These are phyloP conservation scores for Megalonaias nervosa DNA, from an alignment of 1,140 invertebrate genomes.

Conservation along the genomic window DNA sequence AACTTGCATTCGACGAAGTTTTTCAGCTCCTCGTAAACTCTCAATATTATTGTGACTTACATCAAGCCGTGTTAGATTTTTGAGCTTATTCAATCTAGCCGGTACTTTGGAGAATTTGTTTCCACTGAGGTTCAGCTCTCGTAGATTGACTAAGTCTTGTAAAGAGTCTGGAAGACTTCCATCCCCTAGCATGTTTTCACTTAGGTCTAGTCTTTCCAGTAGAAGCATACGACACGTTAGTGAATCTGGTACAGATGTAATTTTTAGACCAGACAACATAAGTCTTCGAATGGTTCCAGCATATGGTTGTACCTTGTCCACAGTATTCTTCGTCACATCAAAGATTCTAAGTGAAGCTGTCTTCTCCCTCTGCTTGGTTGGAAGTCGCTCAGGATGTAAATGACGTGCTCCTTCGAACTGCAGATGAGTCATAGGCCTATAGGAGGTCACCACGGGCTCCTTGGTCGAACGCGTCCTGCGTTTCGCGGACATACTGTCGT, in stretches of 20 bases:
- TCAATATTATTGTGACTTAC: slow-evolving; percentile 60
- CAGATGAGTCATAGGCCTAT: slow-evolving; percentile 50
- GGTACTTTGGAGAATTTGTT: slow-evolving; percentile 63
- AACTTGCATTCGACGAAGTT: slow-evolving; percentile 58
- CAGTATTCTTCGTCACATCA: slow-evolving; percentile 51
- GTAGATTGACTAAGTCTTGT: slow-evolving; percentile 51
- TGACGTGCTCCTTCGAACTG: slow-evolving; percentile 60
- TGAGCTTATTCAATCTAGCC: slow-evolving; percentile 46
- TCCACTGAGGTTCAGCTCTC: slow-evolving; percentile 58
- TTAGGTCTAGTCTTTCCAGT: slow-evolving; percentile 64
- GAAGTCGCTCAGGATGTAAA: slow-evolving; percentile 61
- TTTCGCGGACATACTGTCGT: too few relatives aligned
- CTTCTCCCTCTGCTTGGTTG: slow-evolving; percentile 47
- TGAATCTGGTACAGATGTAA: slow-evolving; percentile 52
- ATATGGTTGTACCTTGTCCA: slow-evolving; percentile 57
- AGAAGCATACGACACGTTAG: slow-evolving; percentile 47
- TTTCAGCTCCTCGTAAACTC: slow-evolving; percentile 56
- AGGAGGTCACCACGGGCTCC: too few relatives aligned
- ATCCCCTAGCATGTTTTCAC: slow-evolving; percentile 59
- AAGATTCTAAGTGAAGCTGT: slow-evolving; percentile 57
- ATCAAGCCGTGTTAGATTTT: slow-evolving; percentile 56
- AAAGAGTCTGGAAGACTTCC: slow-evolving; percentile 57
- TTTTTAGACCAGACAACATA: slow-evolving; percentile 42
- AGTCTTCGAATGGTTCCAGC: slow-evolving; percentile 51
- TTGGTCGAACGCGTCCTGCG: too few relatives aligned